Evolutionary conservation across 1,140 invertebrate species (phyloP).

Genomic region (Cyrtorhinus lividipennis): DNA sequence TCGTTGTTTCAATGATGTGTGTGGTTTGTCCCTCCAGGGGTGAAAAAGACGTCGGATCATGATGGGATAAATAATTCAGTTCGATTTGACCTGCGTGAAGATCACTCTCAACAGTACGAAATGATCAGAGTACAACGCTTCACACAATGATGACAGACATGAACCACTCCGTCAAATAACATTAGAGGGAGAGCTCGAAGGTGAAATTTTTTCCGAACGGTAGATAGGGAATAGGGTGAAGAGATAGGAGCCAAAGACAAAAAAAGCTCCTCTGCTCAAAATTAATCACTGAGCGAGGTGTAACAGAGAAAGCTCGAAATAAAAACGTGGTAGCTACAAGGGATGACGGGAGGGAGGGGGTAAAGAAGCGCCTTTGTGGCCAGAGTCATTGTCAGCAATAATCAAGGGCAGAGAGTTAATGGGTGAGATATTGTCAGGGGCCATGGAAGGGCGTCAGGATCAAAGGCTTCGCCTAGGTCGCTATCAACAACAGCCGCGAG

Average conservation of each 20-base stretch:
- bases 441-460: background rate
- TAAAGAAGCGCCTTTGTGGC: conserved; percentile 3
- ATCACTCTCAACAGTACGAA: too few relatives aligned
- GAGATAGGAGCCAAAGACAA: background rate
- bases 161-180: too few relatives aligned
- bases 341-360: background rate
- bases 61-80: too few relatives aligned
- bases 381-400: conserved; percentile 8
- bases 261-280: background rate
- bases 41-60: too few relatives aligned
- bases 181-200: too few relatives aligned
- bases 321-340: background rate
- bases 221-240: background rate
- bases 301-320: conserved; percentile 7
- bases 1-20: too few relatives aligned
- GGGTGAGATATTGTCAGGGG: conserved; percentile 9
- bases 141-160: too few relatives aligned
- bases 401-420: conserved; percentile 9
- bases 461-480: background rate
- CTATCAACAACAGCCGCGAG: conserved; percentile 8
- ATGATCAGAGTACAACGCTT: too few relatives aligned
- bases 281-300: conserved; percentile 9
- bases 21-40: too few relatives aligned
- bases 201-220: background rate
- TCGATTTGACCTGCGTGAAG: too few relatives aligned